Conservation (phyloP, 2,113 vertebrate genomes). For the Rhinichthys klamathensis region DNA sequence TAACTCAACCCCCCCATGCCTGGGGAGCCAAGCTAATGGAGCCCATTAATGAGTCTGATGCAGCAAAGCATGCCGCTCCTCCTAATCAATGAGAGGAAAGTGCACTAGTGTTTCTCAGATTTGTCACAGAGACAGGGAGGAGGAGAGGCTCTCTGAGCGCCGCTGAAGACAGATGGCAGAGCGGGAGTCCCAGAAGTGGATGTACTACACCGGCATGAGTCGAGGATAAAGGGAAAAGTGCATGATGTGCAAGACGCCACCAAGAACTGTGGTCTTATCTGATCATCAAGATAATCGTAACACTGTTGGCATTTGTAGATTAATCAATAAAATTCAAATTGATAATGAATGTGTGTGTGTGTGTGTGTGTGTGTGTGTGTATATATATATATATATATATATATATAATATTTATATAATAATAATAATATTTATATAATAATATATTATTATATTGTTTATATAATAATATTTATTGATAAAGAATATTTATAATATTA, state of each 20-base stretch:
- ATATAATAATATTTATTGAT: neutral
- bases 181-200: conserved; percentile 15
- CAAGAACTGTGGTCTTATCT: neutral
- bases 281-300: neutral
- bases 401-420: no score
- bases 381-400: no score
- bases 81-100: conserved; percentile 58
- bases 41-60: conserved; percentile 60
- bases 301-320: neutral
- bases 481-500: neutral
- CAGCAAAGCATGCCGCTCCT: conserved; percentile 40
- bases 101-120: conserved; percentile 48
- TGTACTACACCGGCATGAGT: neutral
- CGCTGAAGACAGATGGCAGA: conserved; percentile 27
- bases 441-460: neutral
- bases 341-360: neutral
- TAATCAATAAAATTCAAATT: neutral
- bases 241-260: neutral
- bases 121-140: conserved; percentile 32
- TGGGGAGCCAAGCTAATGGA: conserved; percentile 53
- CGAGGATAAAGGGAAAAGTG: neutral
- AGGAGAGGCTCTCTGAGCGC: conserved; percentile 7
- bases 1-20: conserved; percentile 39
- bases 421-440: no score
- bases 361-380: no score